Conservation (phyloP, 2,888 invertebrate genomes). For the Miltochrista miniata region DNA sequence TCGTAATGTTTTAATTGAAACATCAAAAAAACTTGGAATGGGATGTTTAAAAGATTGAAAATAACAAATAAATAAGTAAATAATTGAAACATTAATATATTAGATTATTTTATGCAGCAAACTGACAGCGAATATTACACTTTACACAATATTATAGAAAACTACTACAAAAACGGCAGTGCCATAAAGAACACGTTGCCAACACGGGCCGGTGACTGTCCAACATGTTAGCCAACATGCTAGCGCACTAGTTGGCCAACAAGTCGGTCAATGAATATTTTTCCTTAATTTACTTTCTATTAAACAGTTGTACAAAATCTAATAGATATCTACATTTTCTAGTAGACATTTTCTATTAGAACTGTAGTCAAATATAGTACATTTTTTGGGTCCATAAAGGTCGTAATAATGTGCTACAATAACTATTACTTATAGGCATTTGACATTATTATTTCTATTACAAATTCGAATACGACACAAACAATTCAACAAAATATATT, state of each 20-base stretch:
- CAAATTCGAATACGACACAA: conserved; percentile 14
- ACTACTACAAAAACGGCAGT: conserved; percentile 31
- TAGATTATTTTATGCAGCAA: background rate
- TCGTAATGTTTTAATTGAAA: too few relatives aligned
- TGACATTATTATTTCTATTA: conserved; percentile 12
- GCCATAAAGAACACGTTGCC: conserved; percentile 31
- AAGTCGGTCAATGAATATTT: conserved; percentile 4
- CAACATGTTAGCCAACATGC: conserved; percentile 4
- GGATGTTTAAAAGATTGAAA: too few relatives aligned
- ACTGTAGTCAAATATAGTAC: conserved; percentile 27
- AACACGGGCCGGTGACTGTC: conserved; percentile 2
- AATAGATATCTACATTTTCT: background rate
- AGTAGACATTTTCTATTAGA: conserved; percentile 27
- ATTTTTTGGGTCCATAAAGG: conserved; percentile 20
- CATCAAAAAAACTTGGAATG: too few relatives aligned
- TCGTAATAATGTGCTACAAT: conserved; percentile 17
- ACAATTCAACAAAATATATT: background rate
- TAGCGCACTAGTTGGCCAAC: conserved; percentile 1
- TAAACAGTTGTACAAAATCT: conserved; percentile 36
- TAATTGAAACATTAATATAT: too few relatives aligned
- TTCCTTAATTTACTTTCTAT: conserved; percentile 17
- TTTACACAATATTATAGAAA: conserved; percentile 9
- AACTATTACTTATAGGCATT: conserved; percentile 17
- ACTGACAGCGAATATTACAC: conserved; percentile 4
- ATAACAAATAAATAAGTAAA: too few relatives aligned